phyloP scores from a whole-genome alignment of 2,888 invertebrate genomes.

The Buathra laborator region DNA sequence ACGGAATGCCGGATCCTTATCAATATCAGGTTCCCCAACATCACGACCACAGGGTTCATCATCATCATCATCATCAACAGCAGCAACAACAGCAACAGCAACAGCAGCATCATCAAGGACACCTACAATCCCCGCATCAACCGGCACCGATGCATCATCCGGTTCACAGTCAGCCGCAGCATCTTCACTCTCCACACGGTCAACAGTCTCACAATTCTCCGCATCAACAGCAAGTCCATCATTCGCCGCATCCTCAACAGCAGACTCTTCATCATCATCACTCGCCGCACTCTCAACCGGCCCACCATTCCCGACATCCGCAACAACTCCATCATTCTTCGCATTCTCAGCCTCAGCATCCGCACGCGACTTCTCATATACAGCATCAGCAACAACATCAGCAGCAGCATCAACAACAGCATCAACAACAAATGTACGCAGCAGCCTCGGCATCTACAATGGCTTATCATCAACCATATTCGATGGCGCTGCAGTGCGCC shows the following conservation, averaged over 20 bases:
- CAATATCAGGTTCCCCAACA: slow-evolving; percentile 81
- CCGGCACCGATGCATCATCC: slow-evolving; percentile 84
- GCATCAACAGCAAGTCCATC: slow-evolving; percentile 77
- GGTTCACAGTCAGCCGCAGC: slow-evolving; percentile 70
- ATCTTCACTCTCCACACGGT: slow-evolving; percentile 75
- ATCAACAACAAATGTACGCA: slow-evolving; percentile 77
- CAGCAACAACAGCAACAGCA: slow-evolving; percentile 74
- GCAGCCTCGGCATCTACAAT: slow-evolving; percentile 73
- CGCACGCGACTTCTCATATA: slow-evolving; percentile 63
- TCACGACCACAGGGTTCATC: slow-evolving; percentile 70
- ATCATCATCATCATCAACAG: slow-evolving; percentile 63
- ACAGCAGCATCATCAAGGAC: slow-evolving; percentile 83
- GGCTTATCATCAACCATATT: slow-evolving; percentile 76
- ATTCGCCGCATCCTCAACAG: slow-evolving; percentile 71
- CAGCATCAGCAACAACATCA: slow-evolving; percentile 73
- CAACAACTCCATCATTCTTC: slow-evolving; percentile 82
- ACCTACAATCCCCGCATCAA: slow-evolving; percentile 73
- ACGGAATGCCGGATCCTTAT: slow-evolving; percentile 79
- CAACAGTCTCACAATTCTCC: slow-evolving; percentile 81
- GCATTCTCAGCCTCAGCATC: slow-evolving; percentile 85
- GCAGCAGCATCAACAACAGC: slow-evolving; percentile 69
- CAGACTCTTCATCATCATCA: slow-evolving; percentile 66
- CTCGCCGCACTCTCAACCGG: slow-evolving; percentile 72
- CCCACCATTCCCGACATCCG: slow-evolving; percentile 86
- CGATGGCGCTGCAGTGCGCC: slow-evolving; percentile 70